A percentile compares a stretch with the other conserved stretches of the same genome.
These are phyloP conservation scores for Hymenopus coronatus DNA, from an alignment of 2,888 invertebrate species.

Conservation along the genomic window DNA sequence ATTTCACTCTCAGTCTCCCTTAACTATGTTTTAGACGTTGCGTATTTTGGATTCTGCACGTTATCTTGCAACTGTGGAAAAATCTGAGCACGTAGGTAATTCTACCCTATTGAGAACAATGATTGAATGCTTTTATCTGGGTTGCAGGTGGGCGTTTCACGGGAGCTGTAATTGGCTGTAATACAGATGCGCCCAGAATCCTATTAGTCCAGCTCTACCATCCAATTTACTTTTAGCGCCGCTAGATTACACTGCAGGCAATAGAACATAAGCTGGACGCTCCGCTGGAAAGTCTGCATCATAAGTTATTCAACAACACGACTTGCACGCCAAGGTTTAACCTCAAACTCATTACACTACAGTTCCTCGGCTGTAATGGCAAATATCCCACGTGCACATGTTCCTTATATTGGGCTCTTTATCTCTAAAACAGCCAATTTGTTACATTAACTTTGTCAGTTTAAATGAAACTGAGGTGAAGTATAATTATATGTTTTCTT, in stretches of 20 bases:
- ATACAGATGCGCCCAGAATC: not conserved
- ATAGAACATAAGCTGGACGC: not conserved
- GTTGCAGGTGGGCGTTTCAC: not conserved
- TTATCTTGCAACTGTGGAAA: not conserved
- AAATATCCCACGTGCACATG: not conserved
- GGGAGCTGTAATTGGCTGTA: not conserved
- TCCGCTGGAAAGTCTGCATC: not conserved
- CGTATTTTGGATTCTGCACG: too few relatives aligned
- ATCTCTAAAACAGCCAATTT: too few relatives aligned
- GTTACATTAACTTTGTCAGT: too few relatives aligned
- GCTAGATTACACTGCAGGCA: not conserved
- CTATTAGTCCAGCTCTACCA: not conserved
- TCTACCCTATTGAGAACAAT: not conserved
- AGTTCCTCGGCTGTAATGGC: not conserved
- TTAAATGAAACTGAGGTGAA: too few relatives aligned
- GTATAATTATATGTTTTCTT: too few relatives aligned
- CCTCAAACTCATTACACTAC: not conserved
- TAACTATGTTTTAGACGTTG: not conserved
- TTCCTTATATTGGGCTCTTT: too few relatives aligned
- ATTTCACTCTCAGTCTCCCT: not conserved
- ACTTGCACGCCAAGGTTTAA: too few relatives aligned
- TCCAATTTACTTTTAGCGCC: not conserved
- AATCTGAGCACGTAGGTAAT: not conserved
- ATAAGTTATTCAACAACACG: not conserved
- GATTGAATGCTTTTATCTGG: not conserved